Base-by-base conservation (phyloP, 2,888 invertebrate genomes). In the Yponomeuta cagnagella region DNA sequence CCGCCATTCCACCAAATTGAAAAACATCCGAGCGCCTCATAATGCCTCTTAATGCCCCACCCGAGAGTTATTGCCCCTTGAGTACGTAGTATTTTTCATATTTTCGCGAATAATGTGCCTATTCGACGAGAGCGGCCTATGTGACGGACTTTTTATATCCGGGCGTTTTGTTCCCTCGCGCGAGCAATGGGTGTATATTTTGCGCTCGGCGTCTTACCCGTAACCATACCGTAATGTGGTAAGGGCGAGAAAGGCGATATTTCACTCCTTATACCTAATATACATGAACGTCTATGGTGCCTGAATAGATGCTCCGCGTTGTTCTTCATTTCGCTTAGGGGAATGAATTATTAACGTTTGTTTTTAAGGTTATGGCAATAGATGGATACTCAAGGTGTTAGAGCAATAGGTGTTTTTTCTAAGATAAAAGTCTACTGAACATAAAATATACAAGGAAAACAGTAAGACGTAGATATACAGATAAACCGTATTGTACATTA, bases 1-100 rank as follows among this genome's bases (percentile, higher is more conserved):
- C 82, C 83, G 82, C 85, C 85, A 86, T 92, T 89, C 77, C 74
- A 76, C 78, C 81, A 91, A 91, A 92, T 91, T 91, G 90, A 90
- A 91, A 92, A 90, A 89, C 87, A 86, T 84, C 85, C 74, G 85
- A 87, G 84, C 85, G 83, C 77, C 82, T 85, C 87, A 86, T 88
- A 89, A 89, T 87, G 81, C 82, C 80, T 86, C 85, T 87, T 89
- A 89, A 90, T 89, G 86, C 84, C 78, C 84, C 81, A 79, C 84
- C 77, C 75, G 81, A 84, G 86, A 89, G 87, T 87, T 86, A 88
- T 85, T 75, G 84, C 82, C 78, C 79, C 82, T 81, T 82, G 86
- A 85, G 83, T 83, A 81, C 81, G 81, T 78, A 79, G 82, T 86
- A 83, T 88, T 88, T 89, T 86, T 89, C 88, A 89, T 89, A 86